Base-by-base conservation (phyloP, 2,113 vertebrate genomes). In the Naja naja region DNA sequence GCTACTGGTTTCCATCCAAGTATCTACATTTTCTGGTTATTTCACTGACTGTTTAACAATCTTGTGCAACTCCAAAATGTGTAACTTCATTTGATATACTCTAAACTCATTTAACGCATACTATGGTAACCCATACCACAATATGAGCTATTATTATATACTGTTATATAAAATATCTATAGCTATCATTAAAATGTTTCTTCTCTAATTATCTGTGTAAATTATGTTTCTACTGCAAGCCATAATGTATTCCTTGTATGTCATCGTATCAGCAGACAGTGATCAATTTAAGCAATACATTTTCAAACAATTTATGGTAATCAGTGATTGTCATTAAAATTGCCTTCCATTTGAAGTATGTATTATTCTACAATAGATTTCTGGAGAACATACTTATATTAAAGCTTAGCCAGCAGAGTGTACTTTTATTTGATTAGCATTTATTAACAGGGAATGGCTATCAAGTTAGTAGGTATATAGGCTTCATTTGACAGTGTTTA, bases 381-480 rank as follows among this genome's bases (percentile, higher is more conserved):
- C 92, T 0, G 27, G 91, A 90, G 91, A 90, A 94, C 47, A 94
- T 85, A 93, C 3, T 23, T 89, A 92, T 81, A 90, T 92, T 94
- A 93, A 43, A 87, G 91, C 87, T 60, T 89, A 94, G 91, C 88
- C 30, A 87, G 91, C 5, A 74, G 64, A 81, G 34, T 81, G 27
- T 94, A 14, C 27, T 95, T 94, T 96, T 93, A 92, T 90, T 96
- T 95, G 90, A 45, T n/a, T 94, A 95, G 54, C 88, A 94, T 96
- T 96, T 96, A 96, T 94, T 93, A 96, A 95, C 85, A 86, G 89
- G 93, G 89, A 95, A 96, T 93, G 90, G 90, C 87, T 94, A 93
- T 91, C 94, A 94, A 92, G 69, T 96, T 96, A 96, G 94, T 91
- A 96, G 94, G 93, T 95, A 88, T 87, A 12, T 91, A 88, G 87